Percentiles rank a stretch among this genome's conserved stretches.
Evolutionary conservation across 2,113 vertebrate genomes (phyloP).

Genomic region (Eretmochelys imbricata): DNA sequence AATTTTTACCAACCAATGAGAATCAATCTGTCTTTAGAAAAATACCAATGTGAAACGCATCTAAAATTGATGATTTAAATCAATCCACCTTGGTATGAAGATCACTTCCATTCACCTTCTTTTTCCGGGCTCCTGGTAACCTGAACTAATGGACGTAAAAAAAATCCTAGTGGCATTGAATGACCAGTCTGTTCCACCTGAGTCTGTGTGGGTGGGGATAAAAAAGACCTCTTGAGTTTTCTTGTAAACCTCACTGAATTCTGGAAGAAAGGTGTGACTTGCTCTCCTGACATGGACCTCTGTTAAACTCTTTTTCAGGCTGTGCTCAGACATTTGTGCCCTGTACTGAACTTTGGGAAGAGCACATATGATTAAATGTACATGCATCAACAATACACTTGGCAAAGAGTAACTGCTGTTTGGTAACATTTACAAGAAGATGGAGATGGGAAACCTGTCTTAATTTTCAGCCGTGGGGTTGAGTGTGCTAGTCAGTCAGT

Average conservation of each 20-base stretch:
- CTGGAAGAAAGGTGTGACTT: not conserved
- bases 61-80: not conserved
- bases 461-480: slow-evolving; percentile 1
- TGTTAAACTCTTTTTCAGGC: not conserved
- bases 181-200: not conserved
- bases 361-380: not conserved
- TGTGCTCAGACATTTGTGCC: not conserved
- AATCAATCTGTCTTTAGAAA: not conserved
- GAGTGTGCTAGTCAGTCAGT: not conserved
- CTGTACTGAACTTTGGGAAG: not conserved
- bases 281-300: not conserved
- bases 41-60: not conserved
- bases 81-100: not conserved
- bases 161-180: not conserved
- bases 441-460: rapidly evolving
- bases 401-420: not conserved
- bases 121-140: not conserved
- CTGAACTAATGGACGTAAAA: not conserved
- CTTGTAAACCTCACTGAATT: not conserved
- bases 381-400: not conserved
- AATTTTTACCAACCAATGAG: not conserved
- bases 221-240: not conserved
- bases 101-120: not conserved
- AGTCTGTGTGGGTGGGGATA: not conserved
- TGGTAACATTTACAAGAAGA: not conserved